Percentiles rank a stretch among this genome's conserved stretches.
phyloP scores from a whole-genome alignment of 1,140 invertebrate species.

The Drosophila bifasciata region DNA sequence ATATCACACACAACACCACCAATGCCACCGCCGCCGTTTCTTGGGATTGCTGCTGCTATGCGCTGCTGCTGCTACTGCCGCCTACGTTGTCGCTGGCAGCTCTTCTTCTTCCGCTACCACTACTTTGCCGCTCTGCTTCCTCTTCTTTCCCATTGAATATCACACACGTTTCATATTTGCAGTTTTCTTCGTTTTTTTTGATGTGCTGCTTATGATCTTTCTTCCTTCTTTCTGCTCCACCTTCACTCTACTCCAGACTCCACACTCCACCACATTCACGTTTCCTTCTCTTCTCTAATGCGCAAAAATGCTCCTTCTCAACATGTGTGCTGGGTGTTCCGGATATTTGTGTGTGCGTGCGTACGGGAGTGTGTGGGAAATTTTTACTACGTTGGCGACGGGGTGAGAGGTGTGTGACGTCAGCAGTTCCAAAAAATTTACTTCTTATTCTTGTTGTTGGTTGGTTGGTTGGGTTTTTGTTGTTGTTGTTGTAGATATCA shows the following conservation, averaged over 20 bases:
- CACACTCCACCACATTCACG: slow-evolving; percentile 22
- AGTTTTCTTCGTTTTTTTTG: slow-evolving; percentile 37
- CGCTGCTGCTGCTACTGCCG: slow-evolving; percentile 7
- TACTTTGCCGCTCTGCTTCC: slow-evolving; percentile 30
- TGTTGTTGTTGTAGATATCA: slow-evolving; percentile 70
- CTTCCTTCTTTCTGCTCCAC: slow-evolving; percentile 9
- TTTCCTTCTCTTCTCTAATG: slow-evolving; percentile 32
- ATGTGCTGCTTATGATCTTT: slow-evolving; percentile 8
- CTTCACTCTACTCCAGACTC: slow-evolving; percentile 8
- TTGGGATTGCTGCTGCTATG: too few relatives aligned
- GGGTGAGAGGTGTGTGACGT: slow-evolving; percentile 60
- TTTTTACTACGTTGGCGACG: slow-evolving; percentile 42
- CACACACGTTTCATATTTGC: slow-evolving; percentile 79
- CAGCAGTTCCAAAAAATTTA: slow-evolving; percentile 57
- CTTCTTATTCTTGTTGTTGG: slow-evolving; percentile 12
- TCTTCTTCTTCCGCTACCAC: slow-evolving; percentile 11
- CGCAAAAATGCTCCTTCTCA: too few relatives aligned
- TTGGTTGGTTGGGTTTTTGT: slow-evolving; percentile 1
- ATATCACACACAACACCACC: slow-evolving; percentile 48
- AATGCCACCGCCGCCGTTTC: background rate
- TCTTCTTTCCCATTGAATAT: slow-evolving; percentile 72
- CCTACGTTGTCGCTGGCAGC: slow-evolving; percentile 22
- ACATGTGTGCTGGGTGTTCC: background rate
- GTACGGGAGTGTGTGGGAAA: slow-evolving; percentile 39
- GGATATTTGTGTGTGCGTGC: slow-evolving; percentile 19